A percentile compares a stretch with the other conserved stretches of the same genome.
These are phyloP conservation scores for Agelas oroides DNA, from an alignment of 37 sponge, comb jelly and placozoan genomes.

Conservation along the genomic window DNA sequence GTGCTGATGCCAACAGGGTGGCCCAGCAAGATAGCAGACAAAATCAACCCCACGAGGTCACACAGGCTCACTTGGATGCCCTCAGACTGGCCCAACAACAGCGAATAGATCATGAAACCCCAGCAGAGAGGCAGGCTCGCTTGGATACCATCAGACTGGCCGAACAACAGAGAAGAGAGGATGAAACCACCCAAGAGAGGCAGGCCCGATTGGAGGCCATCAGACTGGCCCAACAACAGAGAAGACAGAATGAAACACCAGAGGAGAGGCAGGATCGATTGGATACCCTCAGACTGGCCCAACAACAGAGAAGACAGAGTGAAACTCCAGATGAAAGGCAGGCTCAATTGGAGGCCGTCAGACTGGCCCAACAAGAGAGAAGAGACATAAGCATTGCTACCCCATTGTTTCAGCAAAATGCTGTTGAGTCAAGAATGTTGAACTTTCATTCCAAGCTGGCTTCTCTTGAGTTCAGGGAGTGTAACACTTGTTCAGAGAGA, in stretches of 20 bases:
- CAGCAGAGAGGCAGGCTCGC: neutral
- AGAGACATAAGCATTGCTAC: neutral
- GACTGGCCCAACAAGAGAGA: neutral
- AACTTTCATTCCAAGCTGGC: slow-evolving; percentile 4
- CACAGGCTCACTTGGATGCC: neutral
- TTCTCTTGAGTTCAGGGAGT: no score
- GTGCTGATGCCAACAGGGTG: no score
- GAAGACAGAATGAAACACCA: no score
- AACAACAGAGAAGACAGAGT: no score
- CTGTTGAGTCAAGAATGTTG: slow-evolving; percentile 5
- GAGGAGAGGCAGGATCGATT: no score
- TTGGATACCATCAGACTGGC: neutral
- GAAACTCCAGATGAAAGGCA: neutral
- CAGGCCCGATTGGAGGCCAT: neutral
- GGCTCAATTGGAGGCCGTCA: neutral
- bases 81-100: slow-evolving; percentile 6
- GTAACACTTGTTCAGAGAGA: no score
- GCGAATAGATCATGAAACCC: neutral
- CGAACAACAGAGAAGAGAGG: no score
- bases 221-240: neutral
- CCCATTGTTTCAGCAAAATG: slow-evolving; percentile 2
- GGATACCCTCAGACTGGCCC: no score
- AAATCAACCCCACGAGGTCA: neutral
- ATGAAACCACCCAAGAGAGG: neutral
- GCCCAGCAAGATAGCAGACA: neutral